Conservation (phyloP, 1,140 invertebrate genomes). For the Zeugodacus cucurbitae region DNA sequence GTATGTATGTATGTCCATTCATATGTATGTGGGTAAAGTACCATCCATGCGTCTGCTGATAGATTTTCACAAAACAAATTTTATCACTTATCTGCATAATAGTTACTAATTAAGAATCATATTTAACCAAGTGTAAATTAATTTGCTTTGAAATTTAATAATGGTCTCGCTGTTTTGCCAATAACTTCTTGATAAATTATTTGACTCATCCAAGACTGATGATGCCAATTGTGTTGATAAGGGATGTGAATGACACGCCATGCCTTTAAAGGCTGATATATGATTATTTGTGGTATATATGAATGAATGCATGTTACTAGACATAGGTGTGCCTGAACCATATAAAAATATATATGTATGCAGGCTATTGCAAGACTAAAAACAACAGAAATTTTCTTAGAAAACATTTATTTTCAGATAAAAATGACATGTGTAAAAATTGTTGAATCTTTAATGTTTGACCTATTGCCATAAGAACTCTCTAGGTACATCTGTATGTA, state of each 20-base stretch:
- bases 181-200: background rate
- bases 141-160: background rate
- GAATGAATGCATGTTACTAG: background rate
- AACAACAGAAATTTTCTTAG: background rate
- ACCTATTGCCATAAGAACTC: background rate
- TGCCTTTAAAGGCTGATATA: background rate
- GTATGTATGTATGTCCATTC: background rate
- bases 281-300: background rate
- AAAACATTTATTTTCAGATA: conserved; percentile 13
- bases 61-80: background rate
- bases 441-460: background rate
- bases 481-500: background rate
- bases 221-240: background rate
- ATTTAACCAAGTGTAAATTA: background rate
- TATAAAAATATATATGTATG: too few relatives aligned
- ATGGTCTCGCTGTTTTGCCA: background rate
- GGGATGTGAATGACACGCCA: background rate
- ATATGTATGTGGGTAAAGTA: background rate
- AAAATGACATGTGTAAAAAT: conserved; percentile 23
- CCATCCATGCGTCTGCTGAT: background rate
- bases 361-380: background rate
- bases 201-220: background rate
- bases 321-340: too few relatives aligned
- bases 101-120: background rate
- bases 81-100: background rate